phyloP scores from a whole-genome alignment of 1,140 invertebrate species.

The Phenacoccus solenopsis region DNA sequence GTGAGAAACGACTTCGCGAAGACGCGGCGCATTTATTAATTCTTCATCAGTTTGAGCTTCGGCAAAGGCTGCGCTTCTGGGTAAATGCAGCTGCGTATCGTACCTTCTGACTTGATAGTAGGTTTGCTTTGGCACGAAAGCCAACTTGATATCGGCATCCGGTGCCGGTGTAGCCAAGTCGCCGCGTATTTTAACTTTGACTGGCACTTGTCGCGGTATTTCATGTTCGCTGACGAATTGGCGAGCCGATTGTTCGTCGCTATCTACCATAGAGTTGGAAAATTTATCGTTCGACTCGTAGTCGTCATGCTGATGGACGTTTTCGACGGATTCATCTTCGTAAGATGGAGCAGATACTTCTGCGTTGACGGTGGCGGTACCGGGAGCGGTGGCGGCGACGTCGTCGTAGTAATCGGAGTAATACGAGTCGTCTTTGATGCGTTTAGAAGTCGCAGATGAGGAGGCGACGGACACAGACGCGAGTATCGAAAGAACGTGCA shows the following conservation, averaged over 20 bases:
- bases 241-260: constrained; percentile 8
- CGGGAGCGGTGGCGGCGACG: not conserved
- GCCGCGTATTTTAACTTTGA: constrained; percentile 37
- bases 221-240: constrained; percentile 35
- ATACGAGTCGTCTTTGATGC: not conserved
- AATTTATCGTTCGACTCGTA: not conserved
- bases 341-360: not conserved
- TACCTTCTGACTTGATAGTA: constrained; percentile 50
- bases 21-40: constrained; percentile 42
- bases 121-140: constrained; percentile 50
- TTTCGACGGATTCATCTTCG: not conserved
- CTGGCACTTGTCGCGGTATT: constrained; percentile 33
- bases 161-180: constrained; percentile 37
- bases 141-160: constrained; percentile 33
- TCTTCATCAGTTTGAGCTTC: constrained; percentile 45
- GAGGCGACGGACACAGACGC: no score
- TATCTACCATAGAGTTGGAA: not conserved
- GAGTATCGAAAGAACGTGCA: no score
- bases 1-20: constrained; percentile 51
- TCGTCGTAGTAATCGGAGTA: not conserved
- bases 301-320: not conserved
- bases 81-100: constrained; percentile 45
- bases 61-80: constrained; percentile 39
- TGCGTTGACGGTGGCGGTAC: not conserved
- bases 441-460: no score